Conservation (phyloP, 2,113 vertebrate genomes). For the Pandion haliaetus region DNA sequence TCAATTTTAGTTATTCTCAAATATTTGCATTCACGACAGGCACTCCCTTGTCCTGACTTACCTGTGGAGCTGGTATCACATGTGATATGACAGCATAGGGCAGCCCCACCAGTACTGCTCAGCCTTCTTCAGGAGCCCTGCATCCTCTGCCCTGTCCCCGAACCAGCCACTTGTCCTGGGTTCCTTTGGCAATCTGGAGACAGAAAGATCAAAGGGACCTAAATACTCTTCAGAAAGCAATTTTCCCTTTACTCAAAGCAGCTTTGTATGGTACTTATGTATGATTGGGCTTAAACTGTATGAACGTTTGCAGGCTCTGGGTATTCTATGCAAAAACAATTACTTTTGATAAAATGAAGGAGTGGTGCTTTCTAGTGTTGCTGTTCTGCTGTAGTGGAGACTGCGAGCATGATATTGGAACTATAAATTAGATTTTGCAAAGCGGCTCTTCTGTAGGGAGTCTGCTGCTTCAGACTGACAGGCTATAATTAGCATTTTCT, state of each 20-base stretch:
- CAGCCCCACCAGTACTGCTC: neutral
- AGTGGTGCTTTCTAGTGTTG: neutral
- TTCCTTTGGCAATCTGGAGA: neutral
- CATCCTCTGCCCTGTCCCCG: neutral
- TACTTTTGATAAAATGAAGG: neutral
- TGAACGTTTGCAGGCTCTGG: neutral
- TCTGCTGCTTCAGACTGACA: neutral
- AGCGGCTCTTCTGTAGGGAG: neutral
- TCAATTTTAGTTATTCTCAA: neutral
- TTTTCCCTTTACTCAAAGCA: conserved; percentile 22
- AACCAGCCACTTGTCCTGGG: neutral
- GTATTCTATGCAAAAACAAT: neutral
- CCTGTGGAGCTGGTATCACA: neutral
- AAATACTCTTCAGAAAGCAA: neutral
- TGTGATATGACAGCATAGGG: neutral
- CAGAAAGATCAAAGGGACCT: neutral
- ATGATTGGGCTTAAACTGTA: neutral
- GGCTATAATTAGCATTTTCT: conserved; percentile 40
- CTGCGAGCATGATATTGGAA: neutral
- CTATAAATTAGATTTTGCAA: conserved; percentile 34
- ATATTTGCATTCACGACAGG: neutral
- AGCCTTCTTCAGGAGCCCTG: neutral
- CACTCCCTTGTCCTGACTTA: neutral
- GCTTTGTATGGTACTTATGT: neutral
- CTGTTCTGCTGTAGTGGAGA: neutral